A percentile compares a stretch with the other conserved stretches of the same genome.
These are phyloP conservation scores for Hydrotaea cyrtoneurina DNA, from an alignment of 2,888 invertebrate species.

Conservation along the genomic window DNA sequence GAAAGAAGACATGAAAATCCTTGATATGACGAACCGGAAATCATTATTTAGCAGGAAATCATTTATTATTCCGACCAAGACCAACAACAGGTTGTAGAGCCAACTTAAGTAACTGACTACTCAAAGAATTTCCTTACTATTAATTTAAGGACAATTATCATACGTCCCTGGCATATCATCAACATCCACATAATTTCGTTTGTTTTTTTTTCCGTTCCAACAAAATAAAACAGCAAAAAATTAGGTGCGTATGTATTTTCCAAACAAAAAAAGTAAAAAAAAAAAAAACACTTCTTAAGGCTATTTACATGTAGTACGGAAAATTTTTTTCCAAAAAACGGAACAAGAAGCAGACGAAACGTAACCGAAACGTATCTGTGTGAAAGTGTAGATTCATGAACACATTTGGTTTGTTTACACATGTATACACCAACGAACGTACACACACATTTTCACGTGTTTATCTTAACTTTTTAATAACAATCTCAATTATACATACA, in stretches of 20 bases:
- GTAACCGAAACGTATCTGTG: not conserved
- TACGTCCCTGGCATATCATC: not conserved
- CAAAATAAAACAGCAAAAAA: not conserved
- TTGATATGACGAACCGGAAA: no score
- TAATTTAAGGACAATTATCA: not conserved
- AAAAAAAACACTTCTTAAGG: no score
- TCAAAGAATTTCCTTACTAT: no score
- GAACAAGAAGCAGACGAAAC: not conserved
- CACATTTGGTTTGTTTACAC: conserved; percentile 23
- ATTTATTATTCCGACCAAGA: no score
- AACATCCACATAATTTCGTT: not conserved
- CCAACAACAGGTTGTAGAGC: no score
- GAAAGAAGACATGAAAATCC: no score
- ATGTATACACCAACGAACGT: not conserved
- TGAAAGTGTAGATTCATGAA: not conserved
- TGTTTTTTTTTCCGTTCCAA: no score
- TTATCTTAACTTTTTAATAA: conserved; percentile 39
- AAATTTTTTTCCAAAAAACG: not conserved
- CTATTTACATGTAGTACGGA: conserved; percentile 18
- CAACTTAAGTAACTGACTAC: no score
- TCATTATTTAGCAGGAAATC: no score
- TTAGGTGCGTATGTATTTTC: conserved; percentile 27
- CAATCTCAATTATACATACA: conserved; percentile 22
- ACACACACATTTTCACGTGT: not conserved
- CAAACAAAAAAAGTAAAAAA: no score